Conservation (phyloP, 2,888 invertebrate species). For the Resseliella maxima region DNA sequence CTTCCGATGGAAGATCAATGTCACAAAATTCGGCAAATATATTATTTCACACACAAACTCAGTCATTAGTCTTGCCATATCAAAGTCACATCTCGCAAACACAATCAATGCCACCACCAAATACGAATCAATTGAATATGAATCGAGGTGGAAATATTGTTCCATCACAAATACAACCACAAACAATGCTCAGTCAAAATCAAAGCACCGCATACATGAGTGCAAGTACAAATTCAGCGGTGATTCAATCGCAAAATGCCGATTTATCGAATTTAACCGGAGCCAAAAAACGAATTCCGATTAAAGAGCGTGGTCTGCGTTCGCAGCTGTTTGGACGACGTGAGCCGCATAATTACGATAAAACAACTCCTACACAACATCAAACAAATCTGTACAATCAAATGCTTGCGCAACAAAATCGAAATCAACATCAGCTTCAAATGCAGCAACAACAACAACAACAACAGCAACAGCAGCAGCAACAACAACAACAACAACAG, state of each 20-base stretch:
- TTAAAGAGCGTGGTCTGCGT: slow-evolving; percentile 48
- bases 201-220: not conserved
- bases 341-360: slow-evolving; percentile 68
- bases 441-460: slow-evolving; percentile 61
- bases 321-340: slow-evolving; percentile 61
- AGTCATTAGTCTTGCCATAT: not conserved
- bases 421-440: slow-evolving; percentile 60
- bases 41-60: not conserved
- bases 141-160: not conserved
- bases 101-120: not conserved
- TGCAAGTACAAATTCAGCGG: not conserved
- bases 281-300: slow-evolving; percentile 40
- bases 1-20: not conserved
- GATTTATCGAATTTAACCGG: slow-evolving; percentile 13
- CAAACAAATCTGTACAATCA: slow-evolving; percentile 68
- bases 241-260: not conserved
- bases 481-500: slow-evolving; percentile 58
- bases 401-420: slow-evolving; percentile 66
- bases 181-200: slow-evolving; percentile 36
- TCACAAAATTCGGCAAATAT: not conserved
- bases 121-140: not conserved
- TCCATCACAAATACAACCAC: not conserved
- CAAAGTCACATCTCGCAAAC: not conserved
- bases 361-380: slow-evolving; percentile 67
- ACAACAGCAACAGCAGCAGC: slow-evolving; percentile 58